These are phyloP conservation scores for Scolopax rusticola DNA, from an alignment of 2,797 vertebrate species.

Conservation along the genomic window DNA sequence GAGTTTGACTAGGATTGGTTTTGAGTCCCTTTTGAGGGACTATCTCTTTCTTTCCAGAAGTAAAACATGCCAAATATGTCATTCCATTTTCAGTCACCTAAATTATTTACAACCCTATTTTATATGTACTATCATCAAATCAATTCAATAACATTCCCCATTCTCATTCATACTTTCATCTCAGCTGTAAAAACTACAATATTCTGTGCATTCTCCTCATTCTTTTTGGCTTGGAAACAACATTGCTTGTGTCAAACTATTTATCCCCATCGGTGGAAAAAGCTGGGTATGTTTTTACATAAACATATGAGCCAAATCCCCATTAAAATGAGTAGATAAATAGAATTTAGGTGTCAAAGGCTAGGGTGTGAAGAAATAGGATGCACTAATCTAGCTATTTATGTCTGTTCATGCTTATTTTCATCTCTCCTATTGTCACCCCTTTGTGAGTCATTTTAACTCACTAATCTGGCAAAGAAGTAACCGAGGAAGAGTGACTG, in stretches of 20 bases:
- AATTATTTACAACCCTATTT: not conserved
- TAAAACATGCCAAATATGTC: not conserved
- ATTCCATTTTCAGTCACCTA: not conserved
- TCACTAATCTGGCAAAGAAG: not conserved
- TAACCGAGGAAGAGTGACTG: not conserved
- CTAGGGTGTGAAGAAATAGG: not conserved
- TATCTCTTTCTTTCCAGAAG: not conserved
- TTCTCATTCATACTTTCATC: not conserved
- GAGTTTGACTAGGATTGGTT: not conserved
- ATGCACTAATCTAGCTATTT: not conserved
- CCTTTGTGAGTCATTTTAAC: not conserved
- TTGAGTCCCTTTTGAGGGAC: not conserved
- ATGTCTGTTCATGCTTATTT: not conserved
- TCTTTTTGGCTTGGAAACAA: not conserved
- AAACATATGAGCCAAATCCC: not conserved
- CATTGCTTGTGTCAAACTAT: not conserved
- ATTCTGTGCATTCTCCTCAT: not conserved
- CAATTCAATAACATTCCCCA: not conserved
- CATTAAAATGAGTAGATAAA: not conserved
- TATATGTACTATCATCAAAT: not conserved
- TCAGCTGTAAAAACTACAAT: not conserved
- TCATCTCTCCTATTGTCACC: not conserved
- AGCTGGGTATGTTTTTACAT: not conserved
- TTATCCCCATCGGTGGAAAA: not conserved
- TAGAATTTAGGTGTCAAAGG: not conserved